Evolutionary conservation across 1,140 invertebrate species (phyloP).

Genomic region (Drosophila quadrilineata): DNA sequence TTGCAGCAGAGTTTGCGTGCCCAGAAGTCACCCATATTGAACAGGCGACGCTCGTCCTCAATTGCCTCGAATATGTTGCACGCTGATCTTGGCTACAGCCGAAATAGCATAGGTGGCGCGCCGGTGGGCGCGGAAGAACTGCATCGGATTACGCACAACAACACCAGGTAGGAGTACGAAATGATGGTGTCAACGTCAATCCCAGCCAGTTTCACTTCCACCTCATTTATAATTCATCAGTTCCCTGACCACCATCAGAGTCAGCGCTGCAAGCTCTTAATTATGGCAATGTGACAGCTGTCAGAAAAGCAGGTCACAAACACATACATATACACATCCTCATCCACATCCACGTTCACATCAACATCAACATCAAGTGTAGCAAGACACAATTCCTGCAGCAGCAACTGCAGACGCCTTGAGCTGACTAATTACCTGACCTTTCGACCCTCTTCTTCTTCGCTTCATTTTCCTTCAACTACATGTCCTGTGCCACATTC

Average conservation of each 20-base stretch:
- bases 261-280: no score
- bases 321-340: not conserved
- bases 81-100: conserved; percentile 38
- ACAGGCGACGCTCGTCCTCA: conserved; percentile 65
- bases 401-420: not conserved
- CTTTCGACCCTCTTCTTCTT: not conserved
- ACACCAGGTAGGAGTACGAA: conserved; percentile 28
- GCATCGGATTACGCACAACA: conserved; percentile 44
- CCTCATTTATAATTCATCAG: no score
- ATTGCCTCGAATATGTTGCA: conserved; percentile 61
- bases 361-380: conserved; percentile 11
- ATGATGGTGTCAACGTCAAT: not conserved
- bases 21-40: conserved; percentile 66
- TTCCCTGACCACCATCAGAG: no score
- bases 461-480: not conserved
- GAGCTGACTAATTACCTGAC: conserved; percentile 24
- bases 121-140: conserved; percentile 28
- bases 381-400: conserved; percentile 12
- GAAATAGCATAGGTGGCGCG: conserved; percentile 41
- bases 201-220: no score
- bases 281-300: no score
- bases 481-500: not conserved
- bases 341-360: not conserved
- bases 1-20: conserved; percentile 45
- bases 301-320: not conserved